Percentiles rank a stretch among this genome's conserved stretches.
phyloP scores from a whole-genome alignment of 2,888 invertebrate genomes.

The Amphipyra berbera region DNA sequence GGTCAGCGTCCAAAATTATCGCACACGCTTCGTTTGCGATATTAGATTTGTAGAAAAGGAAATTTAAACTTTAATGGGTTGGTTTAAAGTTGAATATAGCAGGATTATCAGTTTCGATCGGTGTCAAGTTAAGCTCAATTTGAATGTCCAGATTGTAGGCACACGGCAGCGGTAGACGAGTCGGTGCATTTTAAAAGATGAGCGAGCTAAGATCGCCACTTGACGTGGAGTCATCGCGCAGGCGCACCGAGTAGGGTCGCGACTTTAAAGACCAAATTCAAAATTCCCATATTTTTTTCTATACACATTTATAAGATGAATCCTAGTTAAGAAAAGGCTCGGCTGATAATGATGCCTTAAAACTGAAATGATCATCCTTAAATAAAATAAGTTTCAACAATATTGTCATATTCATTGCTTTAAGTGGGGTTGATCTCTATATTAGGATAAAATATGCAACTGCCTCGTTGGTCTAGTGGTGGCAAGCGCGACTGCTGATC shows the following conservation, averaged over 20 bases:
- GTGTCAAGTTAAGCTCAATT: constrained; percentile 55
- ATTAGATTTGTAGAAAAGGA: neutral
- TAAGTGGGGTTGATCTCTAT: too few species aligned
- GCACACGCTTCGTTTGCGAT: constrained; percentile 13
- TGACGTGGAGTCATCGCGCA: constrained; percentile 65
- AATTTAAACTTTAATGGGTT: constrained; percentile 35
- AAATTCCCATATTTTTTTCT: constrained; percentile 2
- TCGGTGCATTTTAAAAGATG: constrained; percentile 63
- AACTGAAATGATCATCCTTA: too few species aligned
- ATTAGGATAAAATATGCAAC: too few species aligned
- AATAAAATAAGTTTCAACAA: too few species aligned
- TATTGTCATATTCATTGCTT: too few species aligned
- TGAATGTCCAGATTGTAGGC: constrained; percentile 62
- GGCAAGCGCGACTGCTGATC: too few species aligned
- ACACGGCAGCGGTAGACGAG: constrained; percentile 38
- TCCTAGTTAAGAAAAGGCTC: too few species aligned
- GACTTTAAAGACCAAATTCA: constrained; percentile 10
- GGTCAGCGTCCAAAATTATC: constrained; percentile 53
- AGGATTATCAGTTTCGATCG: constrained; percentile 26
- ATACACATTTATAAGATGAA: too few species aligned
- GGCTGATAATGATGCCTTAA: too few species aligned
- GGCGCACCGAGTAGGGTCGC: constrained; percentile 57
- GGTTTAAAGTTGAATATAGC: constrained; percentile 33
- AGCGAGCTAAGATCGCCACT: constrained; percentile 60
- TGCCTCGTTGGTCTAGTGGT: too few species aligned